phyloP scores from a whole-genome alignment of 2,113 vertebrate genomes.

The Lampris incognitus region DNA sequence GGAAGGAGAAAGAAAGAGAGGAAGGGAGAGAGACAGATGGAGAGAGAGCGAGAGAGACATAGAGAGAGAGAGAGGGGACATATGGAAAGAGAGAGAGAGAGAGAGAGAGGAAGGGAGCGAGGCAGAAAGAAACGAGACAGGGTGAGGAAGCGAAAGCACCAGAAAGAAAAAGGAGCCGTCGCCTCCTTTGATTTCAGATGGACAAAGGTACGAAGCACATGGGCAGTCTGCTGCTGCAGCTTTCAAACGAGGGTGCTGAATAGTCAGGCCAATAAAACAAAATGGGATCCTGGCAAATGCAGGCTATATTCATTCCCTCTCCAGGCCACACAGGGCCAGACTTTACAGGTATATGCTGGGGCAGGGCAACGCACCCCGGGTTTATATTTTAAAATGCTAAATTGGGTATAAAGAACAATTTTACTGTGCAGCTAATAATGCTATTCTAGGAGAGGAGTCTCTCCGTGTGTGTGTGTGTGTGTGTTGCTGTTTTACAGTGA shows the following conservation, averaged over 20 bases:
- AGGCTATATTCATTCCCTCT: constrained; percentile 51
- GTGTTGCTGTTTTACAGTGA: not conserved
- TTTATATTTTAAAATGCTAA: constrained; percentile 66
- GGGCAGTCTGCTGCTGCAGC: constrained; percentile 19
- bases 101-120: not conserved
- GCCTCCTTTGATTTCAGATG: constrained; percentile 2
- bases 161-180: not conserved
- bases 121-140: not conserved
- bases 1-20: too few species aligned
- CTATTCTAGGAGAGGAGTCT: constrained; percentile 66
- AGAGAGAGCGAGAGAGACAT: too few species aligned
- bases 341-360: constrained; percentile 59
- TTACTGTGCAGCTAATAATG: constrained; percentile 67
- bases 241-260: constrained; percentile 49
- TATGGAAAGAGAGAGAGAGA: too few species aligned
- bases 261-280: constrained; percentile 60
- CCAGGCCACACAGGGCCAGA: constrained; percentile 48
- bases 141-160: not conserved
- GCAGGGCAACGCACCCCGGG: constrained; percentile 51
- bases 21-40: too few species aligned
- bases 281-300: constrained; percentile 61
- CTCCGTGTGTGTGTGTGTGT: constrained; percentile 16
- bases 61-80: too few species aligned
- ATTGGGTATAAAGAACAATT: constrained; percentile 66
- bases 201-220: constrained; percentile 24